Evolutionary conservation across 2,113 vertebrate genomes (phyloP).

Genomic region (Tapirus terrestris): DNA sequence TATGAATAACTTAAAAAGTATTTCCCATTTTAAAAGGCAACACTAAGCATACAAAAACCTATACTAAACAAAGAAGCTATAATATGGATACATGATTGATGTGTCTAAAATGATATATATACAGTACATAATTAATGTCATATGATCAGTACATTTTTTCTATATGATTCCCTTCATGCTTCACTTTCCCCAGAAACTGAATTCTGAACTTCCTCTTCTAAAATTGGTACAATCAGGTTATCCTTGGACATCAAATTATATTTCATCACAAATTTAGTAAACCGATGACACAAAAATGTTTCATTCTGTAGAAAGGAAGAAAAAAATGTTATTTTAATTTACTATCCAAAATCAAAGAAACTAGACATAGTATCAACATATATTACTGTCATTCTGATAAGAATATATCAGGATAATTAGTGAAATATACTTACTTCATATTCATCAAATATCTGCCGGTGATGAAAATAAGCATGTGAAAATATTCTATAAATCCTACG

Average conservation of each 20-base stretch:
- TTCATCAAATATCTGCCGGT: slow-evolving; percentile 99
- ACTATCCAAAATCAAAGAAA: slow-evolving; percentile 43
- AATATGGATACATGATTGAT: slow-evolving; percentile 88
- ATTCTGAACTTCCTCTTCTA: slow-evolving; percentile 98
- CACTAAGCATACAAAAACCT: slow-evolving; percentile 89
- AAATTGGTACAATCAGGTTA: slow-evolving; percentile 99
- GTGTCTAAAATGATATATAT: slow-evolving; percentile 89
- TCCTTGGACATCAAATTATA: slow-evolving; percentile 99
- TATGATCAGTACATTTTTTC: slow-evolving; percentile 80
- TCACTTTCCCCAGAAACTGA: slow-evolving; percentile 97
- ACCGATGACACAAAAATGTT: slow-evolving; percentile 99
- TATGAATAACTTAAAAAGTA: slow-evolving; percentile 95
- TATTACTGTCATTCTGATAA: slow-evolving; percentile 1
- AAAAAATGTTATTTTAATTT: slow-evolving; percentile 62
- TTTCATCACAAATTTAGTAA: slow-evolving; percentile 99
- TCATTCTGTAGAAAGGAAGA: slow-evolving; percentile 90
- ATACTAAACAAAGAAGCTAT: slow-evolving; percentile 86
- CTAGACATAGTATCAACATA: background rate
- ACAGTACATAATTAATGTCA: slow-evolving; percentile 87
- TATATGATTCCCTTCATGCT: slow-evolving; percentile 88
- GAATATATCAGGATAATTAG: slow-evolving; percentile 1
- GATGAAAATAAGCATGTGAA: slow-evolving; percentile 99
- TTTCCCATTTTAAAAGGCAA: slow-evolving; percentile 89
- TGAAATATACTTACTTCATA: slow-evolving; percentile 93
- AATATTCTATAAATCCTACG: slow-evolving; percentile 99